phyloP scores from a whole-genome alignment of 2,888 invertebrate genomes.

The Noctuana brunneofusca region DNA sequence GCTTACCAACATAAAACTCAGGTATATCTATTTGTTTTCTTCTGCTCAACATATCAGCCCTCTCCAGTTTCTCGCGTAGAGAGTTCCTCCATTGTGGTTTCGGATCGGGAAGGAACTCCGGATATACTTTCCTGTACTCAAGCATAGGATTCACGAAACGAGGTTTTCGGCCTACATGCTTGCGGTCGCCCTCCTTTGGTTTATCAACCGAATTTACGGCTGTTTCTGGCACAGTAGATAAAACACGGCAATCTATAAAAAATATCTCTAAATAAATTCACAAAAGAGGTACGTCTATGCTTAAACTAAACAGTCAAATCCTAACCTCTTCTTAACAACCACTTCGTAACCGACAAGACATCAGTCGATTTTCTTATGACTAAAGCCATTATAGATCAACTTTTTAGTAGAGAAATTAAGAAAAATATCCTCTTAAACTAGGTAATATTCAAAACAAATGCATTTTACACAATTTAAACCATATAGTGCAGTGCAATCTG shows the following conservation, averaged over 20 bases:
- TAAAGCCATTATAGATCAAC: slow-evolving; percentile 55
- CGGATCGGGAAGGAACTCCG: slow-evolving; percentile 96
- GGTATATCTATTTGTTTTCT: slow-evolving; percentile 93
- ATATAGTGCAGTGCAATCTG: too few species aligned
- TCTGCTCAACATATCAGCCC: slow-evolving; percentile 95
- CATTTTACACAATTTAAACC: background rate
- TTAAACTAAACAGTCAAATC: background rate
- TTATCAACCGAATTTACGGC: slow-evolving; percentile 36
- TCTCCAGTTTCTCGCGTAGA: slow-evolving; percentile 93
- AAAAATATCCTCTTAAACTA: background rate
- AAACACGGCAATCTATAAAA: slow-evolving; percentile 57
- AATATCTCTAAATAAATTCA: background rate
- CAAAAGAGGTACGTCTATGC: background rate
- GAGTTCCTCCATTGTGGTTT: slow-evolving; percentile 89
- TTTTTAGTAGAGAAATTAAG: background rate
- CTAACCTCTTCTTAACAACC: slow-evolving; percentile 72
- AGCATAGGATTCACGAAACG: slow-evolving; percentile 61
- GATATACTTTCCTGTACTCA: slow-evolving; percentile 88
- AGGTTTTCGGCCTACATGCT: slow-evolving; percentile 45
- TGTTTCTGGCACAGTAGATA: slow-evolving; percentile 64
- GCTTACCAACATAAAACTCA: slow-evolving; percentile 97
- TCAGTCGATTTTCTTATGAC: slow-evolving; percentile 57
- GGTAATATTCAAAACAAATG: background rate
- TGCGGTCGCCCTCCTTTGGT: slow-evolving; percentile 43
- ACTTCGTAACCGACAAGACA: slow-evolving; percentile 58